phyloP scores from a whole-genome alignment of 2,113 vertebrate genomes.

The Entosphenus tridentatus region DNA sequence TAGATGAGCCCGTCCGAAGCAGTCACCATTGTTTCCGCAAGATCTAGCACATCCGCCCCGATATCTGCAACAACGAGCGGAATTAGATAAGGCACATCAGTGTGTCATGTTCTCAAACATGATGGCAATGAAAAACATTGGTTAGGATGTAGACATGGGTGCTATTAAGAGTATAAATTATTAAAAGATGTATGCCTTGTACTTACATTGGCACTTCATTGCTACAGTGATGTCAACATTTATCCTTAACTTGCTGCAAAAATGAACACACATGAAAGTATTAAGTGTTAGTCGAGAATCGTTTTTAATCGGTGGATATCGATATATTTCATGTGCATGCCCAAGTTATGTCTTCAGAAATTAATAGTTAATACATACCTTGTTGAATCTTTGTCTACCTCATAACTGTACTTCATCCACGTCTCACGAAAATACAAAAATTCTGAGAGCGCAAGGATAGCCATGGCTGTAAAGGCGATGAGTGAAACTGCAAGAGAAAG shows the following conservation, averaged over 20 bases:
- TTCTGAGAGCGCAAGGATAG: constrained; percentile 61
- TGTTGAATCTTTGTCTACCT: constrained; percentile 86
- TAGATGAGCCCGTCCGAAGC: constrained; percentile 71
- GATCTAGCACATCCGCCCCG: constrained; percentile 78
- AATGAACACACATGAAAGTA: constrained; percentile 13
- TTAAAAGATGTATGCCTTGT: constrained; percentile 10
- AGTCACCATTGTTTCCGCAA: constrained; percentile 82
- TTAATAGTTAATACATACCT: constrained; percentile 29
- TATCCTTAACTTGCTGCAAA: constrained; percentile 67
- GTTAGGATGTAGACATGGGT: neutral
- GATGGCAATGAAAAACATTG: neutral
- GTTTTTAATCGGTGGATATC: neutral
- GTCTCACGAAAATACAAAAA: constrained; percentile 84
- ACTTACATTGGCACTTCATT: constrained; percentile 97
- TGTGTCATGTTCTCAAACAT: neutral
- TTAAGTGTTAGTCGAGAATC: neutral
- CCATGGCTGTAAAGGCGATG: constrained; percentile 69
- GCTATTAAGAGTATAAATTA: neutral
- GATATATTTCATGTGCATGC: neutral
- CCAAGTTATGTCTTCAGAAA: neutral
- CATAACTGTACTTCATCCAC: constrained; percentile 94
- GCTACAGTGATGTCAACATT: constrained; percentile 95
- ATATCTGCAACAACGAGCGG: constrained; percentile 34
- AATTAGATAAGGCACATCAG: neutral
- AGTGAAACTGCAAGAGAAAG: constrained; percentile 45